phyloP scores from a whole-genome alignment of 2,113 vertebrate species.

The Perca flavescens region DNA sequence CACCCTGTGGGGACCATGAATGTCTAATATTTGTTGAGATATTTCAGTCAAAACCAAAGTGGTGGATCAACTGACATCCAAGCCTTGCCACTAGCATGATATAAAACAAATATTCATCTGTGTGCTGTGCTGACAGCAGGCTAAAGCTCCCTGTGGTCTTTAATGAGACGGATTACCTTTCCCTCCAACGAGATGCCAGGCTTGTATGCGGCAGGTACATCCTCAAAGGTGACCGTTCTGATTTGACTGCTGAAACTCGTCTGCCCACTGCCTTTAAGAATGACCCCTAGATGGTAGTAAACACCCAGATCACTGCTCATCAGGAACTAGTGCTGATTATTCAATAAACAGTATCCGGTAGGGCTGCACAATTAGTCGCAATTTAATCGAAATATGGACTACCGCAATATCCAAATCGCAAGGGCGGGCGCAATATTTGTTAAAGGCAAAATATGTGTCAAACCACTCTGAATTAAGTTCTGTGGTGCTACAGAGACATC shows the following conservation, averaged over 20 bases:
- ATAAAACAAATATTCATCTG: background rate
- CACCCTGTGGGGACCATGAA: background rate
- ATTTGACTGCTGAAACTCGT: constrained; percentile 46
- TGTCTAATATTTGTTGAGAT: background rate
- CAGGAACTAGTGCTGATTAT: background rate
- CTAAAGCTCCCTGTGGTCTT: background rate
- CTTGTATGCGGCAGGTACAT: constrained; percentile 61
- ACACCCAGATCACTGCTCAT: constrained; percentile 13
- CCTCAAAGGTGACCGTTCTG: constrained; percentile 63
- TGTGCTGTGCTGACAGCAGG: background rate
- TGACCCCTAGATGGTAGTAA: constrained; percentile 63
- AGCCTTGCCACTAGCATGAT: background rate
- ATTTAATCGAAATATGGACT: no score
- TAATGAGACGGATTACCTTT: constrained; percentile 71
- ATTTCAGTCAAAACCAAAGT: no score
- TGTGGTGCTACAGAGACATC: no score
- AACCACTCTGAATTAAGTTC: no score
- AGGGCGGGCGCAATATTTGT: no score
- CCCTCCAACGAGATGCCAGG: constrained; percentile 75
- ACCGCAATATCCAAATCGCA: no score
- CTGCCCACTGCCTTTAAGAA: constrained; percentile 37
- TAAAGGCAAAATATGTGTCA: no score
- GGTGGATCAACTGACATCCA: no score
- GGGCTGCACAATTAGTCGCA: no score
- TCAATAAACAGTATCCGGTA: background rate